Evolutionary conservation across 2,888 invertebrate genomes (phyloP), one percentile per base, ranked within the genome.

Genomic region (Ornithoptera priamus): DNA sequence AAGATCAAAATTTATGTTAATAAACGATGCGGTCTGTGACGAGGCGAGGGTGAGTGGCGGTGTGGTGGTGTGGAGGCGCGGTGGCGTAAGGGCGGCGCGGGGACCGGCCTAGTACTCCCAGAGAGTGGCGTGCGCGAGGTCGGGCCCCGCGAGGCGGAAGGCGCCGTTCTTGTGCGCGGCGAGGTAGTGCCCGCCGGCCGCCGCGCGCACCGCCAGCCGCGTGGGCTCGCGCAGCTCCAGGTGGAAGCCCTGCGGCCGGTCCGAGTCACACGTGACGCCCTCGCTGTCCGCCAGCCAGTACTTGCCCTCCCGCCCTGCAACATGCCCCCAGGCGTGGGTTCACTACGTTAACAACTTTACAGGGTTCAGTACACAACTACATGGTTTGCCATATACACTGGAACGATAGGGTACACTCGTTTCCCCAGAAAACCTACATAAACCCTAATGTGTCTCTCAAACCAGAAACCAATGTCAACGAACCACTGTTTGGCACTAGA

Each of bases 271-370:
- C 53, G 95, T 94, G 69, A 99, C 96, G 68, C 96, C 94, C 87
- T 98, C 98, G 78, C 96, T 95, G 84, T 97, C 97, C 68, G 97
- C 96, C 86, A 97, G 96, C 98, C 98, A 98, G 92, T 98, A 99
- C 86, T 97, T 97, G 80, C 97, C 97, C 90, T 97, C 98, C 85
- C 96, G 96, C 76, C 97, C 97, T 97, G 89, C 30, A 12, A n/a
- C 39, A 12, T 57, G 18, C 63, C n/a, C 64, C 30, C 30, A 3
- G 5, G 30, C 30, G 30, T 30, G 30, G 30, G 30, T 30, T 30
- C 30, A 30, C 30, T 30, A 30, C 30, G 30, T 30, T 30, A 30
- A 30, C 30, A 30, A 30, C 30, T 3, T 30, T 30, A 30, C 30
- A 3, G 30, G 30, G 30, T 30, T 30, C 30, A 30, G 30, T 10